Conservation (phyloP, 92 coral and sea anemone species). For the Epizoanthus stellaris region DNA sequence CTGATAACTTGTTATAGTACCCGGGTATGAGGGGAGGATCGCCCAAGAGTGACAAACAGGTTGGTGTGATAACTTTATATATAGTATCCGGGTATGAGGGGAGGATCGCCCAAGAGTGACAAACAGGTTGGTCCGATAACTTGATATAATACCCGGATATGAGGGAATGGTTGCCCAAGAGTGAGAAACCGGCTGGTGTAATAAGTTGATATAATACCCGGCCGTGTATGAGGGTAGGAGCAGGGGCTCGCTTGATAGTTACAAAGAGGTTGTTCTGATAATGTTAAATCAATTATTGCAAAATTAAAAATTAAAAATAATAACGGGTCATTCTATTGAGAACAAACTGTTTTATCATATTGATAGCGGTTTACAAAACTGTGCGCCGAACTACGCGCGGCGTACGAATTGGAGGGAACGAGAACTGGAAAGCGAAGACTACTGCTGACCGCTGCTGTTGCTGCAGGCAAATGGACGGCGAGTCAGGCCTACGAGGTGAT, state of each 20-base stretch:
- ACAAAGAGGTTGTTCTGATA: constrained; percentile 32
- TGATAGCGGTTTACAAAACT: constrained; percentile 73
- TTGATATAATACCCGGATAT: no score
- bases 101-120: constrained; percentile 58
- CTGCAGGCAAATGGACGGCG: constrained; percentile 85
- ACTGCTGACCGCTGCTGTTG: constrained; percentile 90
- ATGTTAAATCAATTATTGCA: no score
- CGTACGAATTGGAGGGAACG: constrained; percentile 79
- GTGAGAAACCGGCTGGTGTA: background rate
- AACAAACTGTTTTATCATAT: background rate
- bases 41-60: constrained; percentile 66
- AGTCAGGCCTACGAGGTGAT: constrained; percentile 69
- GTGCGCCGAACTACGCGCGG: constrained; percentile 83
- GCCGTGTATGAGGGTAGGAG: constrained; percentile 55
- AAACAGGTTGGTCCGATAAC: no score
- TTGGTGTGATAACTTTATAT: no score
- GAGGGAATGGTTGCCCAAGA: no score
- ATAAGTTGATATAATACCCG: no score
- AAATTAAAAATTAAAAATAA: background rate
- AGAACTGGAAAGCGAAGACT: constrained; percentile 76
- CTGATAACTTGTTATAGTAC: constrained; percentile 24
- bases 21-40: constrained; percentile 81
- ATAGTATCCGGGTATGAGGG: constrained; percentile 74
- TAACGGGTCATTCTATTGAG: background rate
- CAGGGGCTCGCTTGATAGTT: background rate